Percentiles rank a stretch among this genome's conserved stretches.
Evolutionary conservation across 2,888 invertebrate species (phyloP).

Genomic region (Axea sp.): DNA sequence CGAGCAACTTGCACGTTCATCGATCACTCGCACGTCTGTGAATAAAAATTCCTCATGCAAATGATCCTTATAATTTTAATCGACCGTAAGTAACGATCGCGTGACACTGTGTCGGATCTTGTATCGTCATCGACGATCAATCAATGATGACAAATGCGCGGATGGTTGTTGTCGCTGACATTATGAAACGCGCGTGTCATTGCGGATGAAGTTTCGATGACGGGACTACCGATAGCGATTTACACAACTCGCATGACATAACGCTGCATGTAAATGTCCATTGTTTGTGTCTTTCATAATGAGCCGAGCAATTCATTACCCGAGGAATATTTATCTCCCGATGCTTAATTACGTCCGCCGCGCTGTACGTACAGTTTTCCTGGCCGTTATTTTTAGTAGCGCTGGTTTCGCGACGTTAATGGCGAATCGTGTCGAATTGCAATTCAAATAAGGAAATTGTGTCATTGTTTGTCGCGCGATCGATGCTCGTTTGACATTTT

Average conservation of each 20-base stretch:
- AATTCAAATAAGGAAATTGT: conserved; percentile 16
- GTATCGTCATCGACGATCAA: conserved; percentile 21
- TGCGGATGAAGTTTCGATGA: conserved; percentile 20
- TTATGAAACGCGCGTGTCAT: conserved; percentile 32
- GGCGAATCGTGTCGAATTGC: not conserved
- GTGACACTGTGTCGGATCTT: conserved; percentile 12
- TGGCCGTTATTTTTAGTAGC: conserved; percentile 27
- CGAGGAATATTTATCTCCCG: conserved; percentile 46
- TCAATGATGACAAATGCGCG: conserved; percentile 26
- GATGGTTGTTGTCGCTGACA: not conserved
- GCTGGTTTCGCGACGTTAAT: not conserved
- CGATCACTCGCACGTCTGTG: conserved; percentile 4
- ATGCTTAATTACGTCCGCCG: conserved; percentile 54
- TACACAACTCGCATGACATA: conserved; percentile 52
- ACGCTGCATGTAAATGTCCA: conserved; percentile 45
- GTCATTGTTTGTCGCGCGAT: conserved; percentile 24
- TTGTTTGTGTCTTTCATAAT: conserved; percentile 46
- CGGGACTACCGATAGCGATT: conserved; percentile 41
- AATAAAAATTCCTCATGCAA: conserved; percentile 14
- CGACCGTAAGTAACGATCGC: conserved; percentile 13
- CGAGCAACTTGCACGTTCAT: not conserved
- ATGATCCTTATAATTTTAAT: conserved; percentile 13
- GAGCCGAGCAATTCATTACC: conserved; percentile 46
- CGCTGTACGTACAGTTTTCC: conserved; percentile 12
- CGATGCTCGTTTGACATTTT: conserved; percentile 1